Evolutionary conservation across 2,888 invertebrate genomes (phyloP), one percentile per base, ranked within the genome.

Genomic region (Agrochola macilenta): DNA sequence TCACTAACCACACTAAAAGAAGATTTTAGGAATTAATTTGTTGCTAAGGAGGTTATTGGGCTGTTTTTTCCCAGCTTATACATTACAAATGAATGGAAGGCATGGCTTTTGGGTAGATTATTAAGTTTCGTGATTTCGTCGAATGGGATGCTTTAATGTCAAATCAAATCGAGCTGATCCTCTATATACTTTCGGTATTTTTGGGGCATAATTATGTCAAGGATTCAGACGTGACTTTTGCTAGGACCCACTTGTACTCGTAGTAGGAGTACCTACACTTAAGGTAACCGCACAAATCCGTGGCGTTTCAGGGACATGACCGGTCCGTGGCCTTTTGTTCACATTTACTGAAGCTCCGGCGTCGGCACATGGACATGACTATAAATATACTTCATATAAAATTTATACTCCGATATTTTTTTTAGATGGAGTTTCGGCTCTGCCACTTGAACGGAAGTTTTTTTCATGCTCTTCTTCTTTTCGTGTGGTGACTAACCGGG

Each of bases 241-340:
- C n/a, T 74, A 58, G 20, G n/a, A 1, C 35, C 23, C 30, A 60
- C 23, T 30, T 49, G 20, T 23, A 23, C 14, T n/a, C n/a, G n/a
- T n/a, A n/a, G n/a, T 23, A 52, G 4, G 2, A 66, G 12, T 26
- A 66, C 39, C 26, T 43, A 30, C 49, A 30, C 12, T 52, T 58
- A 20, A 26, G 23, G 57, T 52, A 52, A 43, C 49, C 79, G 49
- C 20, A 77, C 17, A 30, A 20, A 43, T 61, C 52, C 52, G 69
- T 69, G n/a, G 49, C 68, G 43, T 60, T 78, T 43, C 39, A 60
- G 20, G 69, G 30, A 43, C 60, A 23, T 26, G 12, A 5, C 12
- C n/a, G 17, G 35, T 54, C 79, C 35, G 43, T 46, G 79, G n/a
- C 69, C 30, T 69, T 61, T 77, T 26, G 30, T 60, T 69, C 52